Conservation (phyloP, 1,140 invertebrate genomes). For the Trichomalopsis sarcophagae region DNA sequence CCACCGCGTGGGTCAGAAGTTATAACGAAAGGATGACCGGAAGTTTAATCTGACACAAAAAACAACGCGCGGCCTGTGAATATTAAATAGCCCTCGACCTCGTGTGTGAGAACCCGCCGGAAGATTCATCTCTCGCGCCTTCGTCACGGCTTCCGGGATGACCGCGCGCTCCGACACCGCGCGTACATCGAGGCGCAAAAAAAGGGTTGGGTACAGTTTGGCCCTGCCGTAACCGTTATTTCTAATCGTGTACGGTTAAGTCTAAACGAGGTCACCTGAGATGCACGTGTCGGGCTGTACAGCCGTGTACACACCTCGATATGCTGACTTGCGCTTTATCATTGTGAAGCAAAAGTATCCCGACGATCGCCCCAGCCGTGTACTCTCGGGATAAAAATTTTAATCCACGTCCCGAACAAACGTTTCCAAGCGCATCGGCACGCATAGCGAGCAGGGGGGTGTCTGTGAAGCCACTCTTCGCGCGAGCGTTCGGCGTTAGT, state of each 20-base stretch:
- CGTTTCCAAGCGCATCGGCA: not conserved
- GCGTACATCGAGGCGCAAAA: not conserved
- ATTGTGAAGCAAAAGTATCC: too few species aligned
- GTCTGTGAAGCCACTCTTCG: slow-evolving; percentile 46
- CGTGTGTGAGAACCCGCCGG: not conserved
- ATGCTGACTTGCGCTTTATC: too few species aligned
- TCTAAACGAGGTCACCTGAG: not conserved
- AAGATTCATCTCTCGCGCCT: not conserved
- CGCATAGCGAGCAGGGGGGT: slow-evolving; percentile 14
- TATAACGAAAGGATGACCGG: not conserved
- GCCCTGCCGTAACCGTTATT: not conserved
- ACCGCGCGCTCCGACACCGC: not conserved
- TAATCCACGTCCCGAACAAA: slow-evolving; percentile 43
- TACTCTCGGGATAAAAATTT: slow-evolving; percentile 43
- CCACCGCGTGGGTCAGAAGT: not conserved
- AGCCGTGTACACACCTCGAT: too few species aligned
- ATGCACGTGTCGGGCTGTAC: not conserved
- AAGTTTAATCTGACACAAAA: slow-evolving; percentile 27
- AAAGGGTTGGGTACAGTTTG: not conserved
- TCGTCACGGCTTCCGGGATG: not conserved
- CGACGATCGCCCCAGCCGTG: too few species aligned
- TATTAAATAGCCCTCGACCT: slow-evolving; percentile 28
- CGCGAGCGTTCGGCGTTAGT: slow-evolving; percentile 58
- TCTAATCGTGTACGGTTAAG: slow-evolving; percentile 29
- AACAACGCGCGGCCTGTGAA: not conserved